Conservation (phyloP, 2,797 vertebrate genomes). For the Falco concolor region DNA sequence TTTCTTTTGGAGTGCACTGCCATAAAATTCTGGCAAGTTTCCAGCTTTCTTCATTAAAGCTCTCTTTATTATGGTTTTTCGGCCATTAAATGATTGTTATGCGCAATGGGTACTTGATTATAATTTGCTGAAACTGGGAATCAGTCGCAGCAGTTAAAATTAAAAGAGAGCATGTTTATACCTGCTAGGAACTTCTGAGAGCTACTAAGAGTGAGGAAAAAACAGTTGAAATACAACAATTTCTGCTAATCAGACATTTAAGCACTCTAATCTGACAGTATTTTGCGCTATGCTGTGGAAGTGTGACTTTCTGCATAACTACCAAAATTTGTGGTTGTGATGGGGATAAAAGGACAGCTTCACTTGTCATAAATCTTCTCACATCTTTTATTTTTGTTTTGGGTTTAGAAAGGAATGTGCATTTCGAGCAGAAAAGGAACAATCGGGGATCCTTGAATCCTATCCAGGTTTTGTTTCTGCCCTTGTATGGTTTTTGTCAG, state of each 20-base stretch:
- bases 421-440: neutral
- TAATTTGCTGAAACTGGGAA: constrained; percentile 78
- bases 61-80: constrained; percentile 67
- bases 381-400: neutral
- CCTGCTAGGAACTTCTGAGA: constrained; percentile 73
- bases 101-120: constrained; percentile 76
- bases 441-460: neutral
- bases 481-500: neutral
- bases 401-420: neutral
- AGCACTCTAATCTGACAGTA: neutral
- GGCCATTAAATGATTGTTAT: constrained; percentile 67
- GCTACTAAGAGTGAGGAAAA: neutral
- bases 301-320: neutral
- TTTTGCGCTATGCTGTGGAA: neutral
- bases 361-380: neutral
- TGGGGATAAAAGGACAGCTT: neutral
- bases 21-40: constrained; percentile 68
- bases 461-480: neutral
- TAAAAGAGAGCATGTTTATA: constrained; percentile 82
- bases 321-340: neutral
- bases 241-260: neutral
- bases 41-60: constrained; percentile 78
- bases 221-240: neutral
- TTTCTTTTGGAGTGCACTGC: constrained; percentile 72
- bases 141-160: constrained; percentile 75